Base-by-base conservation (phyloP, 2,888 invertebrate species). In the Gymnocheta viridis region DNA sequence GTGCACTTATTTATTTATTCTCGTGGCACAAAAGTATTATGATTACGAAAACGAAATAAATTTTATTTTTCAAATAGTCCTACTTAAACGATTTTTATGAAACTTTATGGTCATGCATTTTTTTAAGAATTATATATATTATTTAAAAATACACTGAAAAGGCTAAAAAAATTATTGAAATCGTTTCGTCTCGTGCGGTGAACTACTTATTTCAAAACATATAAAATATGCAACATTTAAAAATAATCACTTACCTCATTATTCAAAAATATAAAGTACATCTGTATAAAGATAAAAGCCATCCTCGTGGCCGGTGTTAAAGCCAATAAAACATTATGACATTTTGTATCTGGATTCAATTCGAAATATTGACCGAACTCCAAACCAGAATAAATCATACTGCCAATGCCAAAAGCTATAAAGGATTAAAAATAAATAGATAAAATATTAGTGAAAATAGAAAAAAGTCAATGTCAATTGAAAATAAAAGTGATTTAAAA, bases 191-290 rank as follows among this genome's bases (percentile, higher is more conserved):
- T n/a, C n/a, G n/a, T n/a, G n/a, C n/a, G n/a, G n/a, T n/a, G 32
- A 32, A 10, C 10, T 32, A 32, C 5, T 9, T 12, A 17, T 44
- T 60, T 7, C n/a, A 10, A 38, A 10, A n/a, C 27, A 27, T 2
- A 5, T 0, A 1, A 29, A 54, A 27, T n/a, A 29, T 29, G 7
- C 12, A n/a, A 5, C 2, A 49, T 19, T 10, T 10, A 22, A 24
- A 10, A 56, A 12, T 54, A 35, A 17, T 35, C 24, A 84, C 92
- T 92, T 91, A 98, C 98, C 95, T 98, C 97, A 91, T 98, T 97
- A 92, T 98, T 98, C 82, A 98, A 94, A 93, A 99, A 99, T 92
- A 99, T 98, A 93, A 99, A 99, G 93, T 99, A 99, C 95, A 99
- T 97, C 93, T 99, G 98, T 89, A 98, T 96, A 92, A 99, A 98